A percentile compares a stretch with the other conserved stretches of the same genome.
phyloP scores from a whole-genome alignment of 1,140 invertebrate genomes.

The Coenobita brevimanus region DNA sequence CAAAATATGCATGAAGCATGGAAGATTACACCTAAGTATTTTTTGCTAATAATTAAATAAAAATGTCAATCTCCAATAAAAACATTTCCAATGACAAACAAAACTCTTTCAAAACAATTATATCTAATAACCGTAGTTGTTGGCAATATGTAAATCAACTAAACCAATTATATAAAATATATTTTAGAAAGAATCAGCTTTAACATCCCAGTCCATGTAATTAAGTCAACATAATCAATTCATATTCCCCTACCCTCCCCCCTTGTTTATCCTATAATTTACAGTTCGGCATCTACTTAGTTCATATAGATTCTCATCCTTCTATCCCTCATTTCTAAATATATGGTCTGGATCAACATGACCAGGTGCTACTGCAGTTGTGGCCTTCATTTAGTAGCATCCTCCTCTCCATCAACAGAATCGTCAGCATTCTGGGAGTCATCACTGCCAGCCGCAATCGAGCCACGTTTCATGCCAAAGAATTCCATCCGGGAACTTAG shows the following conservation, averaged over 20 bases:
- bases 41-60: background rate
- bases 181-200: too few species aligned
- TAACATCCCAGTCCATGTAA: too few species aligned
- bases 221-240: too few species aligned
- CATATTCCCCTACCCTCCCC: too few species aligned
- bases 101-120: too few species aligned
- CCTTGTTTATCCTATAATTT: too few species aligned
- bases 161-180: too few species aligned
- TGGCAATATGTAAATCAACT: too few species aligned
- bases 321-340: background rate
- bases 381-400: conserved; percentile 68
- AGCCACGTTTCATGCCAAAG: conserved; percentile 79
- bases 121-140: too few species aligned
- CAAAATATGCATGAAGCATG: conserved; percentile 2
- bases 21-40: conserved; percentile 10
- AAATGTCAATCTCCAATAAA: background rate
- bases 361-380: too few species aligned
- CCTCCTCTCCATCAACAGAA: conserved; percentile 71
- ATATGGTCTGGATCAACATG: background rate
- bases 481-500: conserved; percentile 75
- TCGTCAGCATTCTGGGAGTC: conserved; percentile 78
- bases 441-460: conserved; percentile 79
- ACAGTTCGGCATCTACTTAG: too few species aligned
- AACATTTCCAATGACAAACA: background rate
- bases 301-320: too few species aligned